phyloP scores from a whole-genome alignment of 2,888 invertebrate genomes.

The Lithophane socia region DNA sequence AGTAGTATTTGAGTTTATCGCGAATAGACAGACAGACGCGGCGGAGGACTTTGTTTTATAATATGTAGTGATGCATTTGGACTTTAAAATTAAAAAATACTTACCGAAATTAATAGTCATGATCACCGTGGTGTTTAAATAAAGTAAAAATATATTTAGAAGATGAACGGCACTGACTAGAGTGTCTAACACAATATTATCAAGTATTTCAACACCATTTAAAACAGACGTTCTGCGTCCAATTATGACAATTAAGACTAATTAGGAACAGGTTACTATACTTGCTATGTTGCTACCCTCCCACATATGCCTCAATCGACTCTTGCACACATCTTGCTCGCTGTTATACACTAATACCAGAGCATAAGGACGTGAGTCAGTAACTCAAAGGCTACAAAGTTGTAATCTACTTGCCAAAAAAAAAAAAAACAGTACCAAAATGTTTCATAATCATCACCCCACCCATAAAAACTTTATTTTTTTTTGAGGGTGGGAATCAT shows the following conservation, averaged over 20 bases:
- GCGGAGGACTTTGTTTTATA: too few species aligned
- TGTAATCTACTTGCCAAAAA: background rate
- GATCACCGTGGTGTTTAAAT: too few species aligned
- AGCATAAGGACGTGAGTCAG: background rate
- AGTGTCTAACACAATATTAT: background rate
- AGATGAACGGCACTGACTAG: background rate
- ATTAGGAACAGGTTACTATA: constrained; percentile 34
- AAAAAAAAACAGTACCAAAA: background rate
- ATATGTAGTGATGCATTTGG: too few species aligned
- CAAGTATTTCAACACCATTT: constrained; percentile 22
- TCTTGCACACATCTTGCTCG: constrained; percentile 17
- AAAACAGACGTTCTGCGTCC: constrained; percentile 38
- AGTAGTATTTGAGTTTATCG: too few species aligned
- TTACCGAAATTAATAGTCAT: too few species aligned
- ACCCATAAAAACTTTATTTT: background rate
- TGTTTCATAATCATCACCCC: background rate
- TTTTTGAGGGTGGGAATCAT: too few species aligned
- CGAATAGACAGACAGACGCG: too few species aligned
- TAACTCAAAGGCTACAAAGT: background rate
- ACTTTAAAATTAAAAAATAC: too few species aligned
- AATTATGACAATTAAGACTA: constrained; percentile 41
- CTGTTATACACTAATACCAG: background rate
- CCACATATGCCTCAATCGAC: constrained; percentile 21
- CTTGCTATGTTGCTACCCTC: constrained; percentile 17
- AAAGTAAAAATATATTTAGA: too few species aligned